Evolutionary conservation across 2,797 vertebrate genomes (phyloP).

Genomic region (Pygocentrus nattereri): DNA sequence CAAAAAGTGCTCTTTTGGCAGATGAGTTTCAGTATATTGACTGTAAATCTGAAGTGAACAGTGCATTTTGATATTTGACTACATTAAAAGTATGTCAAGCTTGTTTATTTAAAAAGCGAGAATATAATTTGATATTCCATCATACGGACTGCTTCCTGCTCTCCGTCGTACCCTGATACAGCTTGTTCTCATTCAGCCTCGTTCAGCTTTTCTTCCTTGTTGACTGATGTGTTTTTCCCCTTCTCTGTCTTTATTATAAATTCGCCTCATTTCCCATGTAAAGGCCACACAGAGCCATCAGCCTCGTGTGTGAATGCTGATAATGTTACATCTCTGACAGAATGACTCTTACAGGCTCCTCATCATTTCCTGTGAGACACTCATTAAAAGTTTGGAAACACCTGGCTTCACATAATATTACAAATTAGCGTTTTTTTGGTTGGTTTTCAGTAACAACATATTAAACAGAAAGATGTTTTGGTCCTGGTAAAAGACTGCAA

Average conservation of each 20-base stretch:
- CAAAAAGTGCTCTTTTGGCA: too few relatives aligned
- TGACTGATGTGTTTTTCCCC: background rate
- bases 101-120: too few relatives aligned
- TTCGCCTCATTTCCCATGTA: background rate
- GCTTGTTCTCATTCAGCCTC: background rate
- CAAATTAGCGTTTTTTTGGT: background rate
- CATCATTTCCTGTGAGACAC: background rate
- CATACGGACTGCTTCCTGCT: background rate
- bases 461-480: background rate
- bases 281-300: background rate
- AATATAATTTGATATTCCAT: too few relatives aligned
- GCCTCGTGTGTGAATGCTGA: background rate
- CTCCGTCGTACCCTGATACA: background rate
- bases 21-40: too few relatives aligned
- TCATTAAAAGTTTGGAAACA: background rate
- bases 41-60: too few relatives aligned
- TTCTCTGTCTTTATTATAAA: background rate
- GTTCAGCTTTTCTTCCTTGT: background rate
- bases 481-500: too few relatives aligned
- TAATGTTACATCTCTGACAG: background rate
- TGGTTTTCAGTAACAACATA: background rate
- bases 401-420: too few relatives aligned
- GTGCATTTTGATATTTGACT: too few relatives aligned
- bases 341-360: background rate
- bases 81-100: too few relatives aligned